These are phyloP conservation scores for Philereme transversata DNA, from an alignment of 2,888 invertebrate genomes.

Conservation along the genomic window DNA sequence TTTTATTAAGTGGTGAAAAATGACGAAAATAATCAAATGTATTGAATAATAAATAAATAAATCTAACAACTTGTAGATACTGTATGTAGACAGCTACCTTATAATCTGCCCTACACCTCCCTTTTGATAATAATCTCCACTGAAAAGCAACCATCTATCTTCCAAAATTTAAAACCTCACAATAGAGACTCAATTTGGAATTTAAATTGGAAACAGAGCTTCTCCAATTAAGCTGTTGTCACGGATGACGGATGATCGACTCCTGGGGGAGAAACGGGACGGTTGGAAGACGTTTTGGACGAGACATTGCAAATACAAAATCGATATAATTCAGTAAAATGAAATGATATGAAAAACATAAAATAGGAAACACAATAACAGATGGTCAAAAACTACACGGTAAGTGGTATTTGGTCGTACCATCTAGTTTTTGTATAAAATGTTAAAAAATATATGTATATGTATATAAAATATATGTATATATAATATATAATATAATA, in stretches of 20 bases:
- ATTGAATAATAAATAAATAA: background rate
- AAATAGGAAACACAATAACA: too few species aligned
- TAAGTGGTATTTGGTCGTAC: too few species aligned
- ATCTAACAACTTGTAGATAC: background rate
- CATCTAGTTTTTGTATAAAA: too few species aligned
- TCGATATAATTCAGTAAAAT: too few species aligned
- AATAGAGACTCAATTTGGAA: constrained; percentile 56
- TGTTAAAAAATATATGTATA: too few species aligned
- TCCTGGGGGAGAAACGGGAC: constrained; percentile 46
- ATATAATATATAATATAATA: too few species aligned
- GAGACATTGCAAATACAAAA: constrained; percentile 10
- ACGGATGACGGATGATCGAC: constrained; percentile 63
- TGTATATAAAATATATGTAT: too few species aligned
- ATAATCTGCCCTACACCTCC: background rate
- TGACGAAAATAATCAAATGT: too few species aligned
- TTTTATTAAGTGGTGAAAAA: too few species aligned
- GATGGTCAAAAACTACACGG: too few species aligned
- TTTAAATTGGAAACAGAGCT: constrained; percentile 63
- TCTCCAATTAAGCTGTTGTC: constrained; percentile 68
- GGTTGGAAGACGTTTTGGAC: constrained; percentile 21
- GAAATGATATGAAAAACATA: too few species aligned
- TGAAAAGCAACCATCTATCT: constrained; percentile 22
- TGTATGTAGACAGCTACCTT: background rate
- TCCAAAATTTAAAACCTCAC: constrained; percentile 26
- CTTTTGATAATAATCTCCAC: background rate